A percentile compares a stretch with the other conserved stretches of the same genome.
Conservation (phyloP, 2,113 vertebrate genomes). For the Eretmochelys imbricata region DNA sequence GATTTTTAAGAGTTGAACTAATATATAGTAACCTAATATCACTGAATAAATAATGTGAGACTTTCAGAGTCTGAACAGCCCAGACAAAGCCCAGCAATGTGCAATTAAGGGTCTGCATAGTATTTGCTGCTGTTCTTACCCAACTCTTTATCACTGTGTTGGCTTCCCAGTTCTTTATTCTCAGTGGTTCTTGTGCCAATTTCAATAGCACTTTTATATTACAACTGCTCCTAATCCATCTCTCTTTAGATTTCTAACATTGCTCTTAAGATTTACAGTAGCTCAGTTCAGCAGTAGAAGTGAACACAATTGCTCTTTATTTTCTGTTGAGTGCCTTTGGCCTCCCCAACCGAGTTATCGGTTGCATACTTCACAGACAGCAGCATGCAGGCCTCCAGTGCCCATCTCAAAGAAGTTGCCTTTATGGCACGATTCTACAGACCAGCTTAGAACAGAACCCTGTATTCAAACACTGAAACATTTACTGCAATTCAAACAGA, state of each 20-base stretch:
- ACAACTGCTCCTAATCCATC: background rate
- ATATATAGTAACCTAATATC: no score
- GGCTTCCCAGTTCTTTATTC: background rate
- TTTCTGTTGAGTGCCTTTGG: background rate
- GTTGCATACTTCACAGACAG: background rate
- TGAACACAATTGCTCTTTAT: background rate
- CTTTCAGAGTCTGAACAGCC: background rate
- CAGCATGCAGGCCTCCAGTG: background rate
- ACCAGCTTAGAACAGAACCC: background rate
- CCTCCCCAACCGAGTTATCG: background rate
- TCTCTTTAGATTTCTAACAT: background rate
- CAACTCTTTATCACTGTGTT: background rate
- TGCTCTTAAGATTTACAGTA: background rate
- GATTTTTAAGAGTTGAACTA: no score
- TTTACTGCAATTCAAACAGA: background rate
- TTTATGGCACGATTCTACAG: background rate
- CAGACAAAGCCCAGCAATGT: background rate
- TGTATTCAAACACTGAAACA: background rate
- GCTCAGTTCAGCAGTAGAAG: background rate
- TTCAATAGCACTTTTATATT: background rate
- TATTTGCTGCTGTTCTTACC: background rate
- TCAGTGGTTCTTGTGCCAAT: background rate
- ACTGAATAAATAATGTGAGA: background rate
- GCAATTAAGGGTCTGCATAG: background rate
- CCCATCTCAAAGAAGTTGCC: background rate